Evolutionary conservation across 2,888 invertebrate genomes (phyloP).

Genomic region (Nasonovia ribisnigri): DNA sequence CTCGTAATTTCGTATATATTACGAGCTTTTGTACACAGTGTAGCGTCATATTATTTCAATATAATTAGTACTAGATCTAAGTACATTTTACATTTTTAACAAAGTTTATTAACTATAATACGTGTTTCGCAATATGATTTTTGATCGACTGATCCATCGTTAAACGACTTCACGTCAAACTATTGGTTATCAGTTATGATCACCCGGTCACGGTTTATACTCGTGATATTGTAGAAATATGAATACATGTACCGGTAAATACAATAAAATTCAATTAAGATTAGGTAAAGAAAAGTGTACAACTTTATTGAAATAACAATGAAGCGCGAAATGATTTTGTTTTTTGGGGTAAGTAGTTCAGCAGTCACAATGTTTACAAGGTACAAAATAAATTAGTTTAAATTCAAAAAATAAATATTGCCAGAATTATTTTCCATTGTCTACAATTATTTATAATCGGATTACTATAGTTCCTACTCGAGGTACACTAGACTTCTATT

Average conservation of each 20-base stretch:
- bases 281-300: no score
- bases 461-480: no score
- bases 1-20: background rate
- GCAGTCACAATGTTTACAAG: background rate
- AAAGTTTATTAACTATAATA: background rate
- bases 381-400: background rate
- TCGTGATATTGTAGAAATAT: background rate
- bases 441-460: no score
- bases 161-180: background rate
- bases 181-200: background rate
- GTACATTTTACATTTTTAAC: background rate
- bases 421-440: background rate
- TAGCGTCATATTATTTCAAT: background rate
- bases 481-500: no score
- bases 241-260: no score
- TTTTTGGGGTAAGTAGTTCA: background rate
- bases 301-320: background rate
- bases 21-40: background rate
- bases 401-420: background rate
- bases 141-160: background rate
- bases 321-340: background rate
- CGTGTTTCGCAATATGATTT: background rate
- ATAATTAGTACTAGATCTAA: background rate
- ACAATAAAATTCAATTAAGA: no score
- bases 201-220: background rate